Percentiles rank a stretch among this genome's conserved stretches.
These are phyloP conservation scores for Halcyon leucocephala DNA, from an alignment of 2,797 vertebrate species.

Conservation along the genomic window DNA sequence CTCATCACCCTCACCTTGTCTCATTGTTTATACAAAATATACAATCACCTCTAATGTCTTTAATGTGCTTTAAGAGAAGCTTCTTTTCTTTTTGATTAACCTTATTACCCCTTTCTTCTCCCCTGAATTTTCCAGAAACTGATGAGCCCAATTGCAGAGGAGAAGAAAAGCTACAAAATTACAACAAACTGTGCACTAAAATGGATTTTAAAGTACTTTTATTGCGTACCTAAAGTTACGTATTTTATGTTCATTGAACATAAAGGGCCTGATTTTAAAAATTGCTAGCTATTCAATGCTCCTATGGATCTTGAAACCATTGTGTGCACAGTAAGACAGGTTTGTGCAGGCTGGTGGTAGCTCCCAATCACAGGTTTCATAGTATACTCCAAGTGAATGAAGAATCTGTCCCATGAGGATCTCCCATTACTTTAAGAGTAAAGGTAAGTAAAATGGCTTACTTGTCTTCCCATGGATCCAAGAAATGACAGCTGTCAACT, in stretches of 20 bases:
- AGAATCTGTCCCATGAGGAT: background rate
- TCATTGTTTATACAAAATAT: background rate
- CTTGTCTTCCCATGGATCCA: background rate
- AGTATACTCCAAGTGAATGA: background rate
- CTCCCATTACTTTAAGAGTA: background rate
- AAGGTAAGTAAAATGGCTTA: background rate
- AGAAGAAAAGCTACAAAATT: background rate
- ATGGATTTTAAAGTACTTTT: background rate
- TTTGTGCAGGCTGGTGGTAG: background rate
- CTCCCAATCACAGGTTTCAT: background rate
- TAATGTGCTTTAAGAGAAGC: background rate
- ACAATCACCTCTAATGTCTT: background rate
- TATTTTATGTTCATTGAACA: background rate
- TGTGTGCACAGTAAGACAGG: background rate
- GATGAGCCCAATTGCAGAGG: background rate
- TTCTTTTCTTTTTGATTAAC: background rate
- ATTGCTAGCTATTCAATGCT: background rate
- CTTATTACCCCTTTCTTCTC: background rate
- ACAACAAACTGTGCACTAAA: background rate
- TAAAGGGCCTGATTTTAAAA: background rate
- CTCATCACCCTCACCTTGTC: background rate
- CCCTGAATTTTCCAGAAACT: background rate
- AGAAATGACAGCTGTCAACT: background rate
- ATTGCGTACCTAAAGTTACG: background rate
- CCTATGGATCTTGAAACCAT: background rate